A percentile compares a stretch with the other conserved stretches of the same genome.
phyloP scores from a whole-genome alignment of 2,113 vertebrate genomes.

The Callithrix jacchus region DNA sequence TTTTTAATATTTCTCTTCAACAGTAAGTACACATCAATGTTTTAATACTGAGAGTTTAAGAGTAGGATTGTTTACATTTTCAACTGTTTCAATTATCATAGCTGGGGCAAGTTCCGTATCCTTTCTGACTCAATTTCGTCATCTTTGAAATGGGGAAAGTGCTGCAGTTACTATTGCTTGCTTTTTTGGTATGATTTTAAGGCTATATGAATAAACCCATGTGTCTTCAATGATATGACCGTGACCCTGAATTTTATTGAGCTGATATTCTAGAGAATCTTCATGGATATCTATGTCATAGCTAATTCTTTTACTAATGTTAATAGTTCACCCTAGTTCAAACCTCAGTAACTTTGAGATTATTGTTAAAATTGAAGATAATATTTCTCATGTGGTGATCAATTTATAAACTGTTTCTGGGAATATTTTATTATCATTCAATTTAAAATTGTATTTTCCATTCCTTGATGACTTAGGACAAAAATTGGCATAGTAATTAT shows the following conservation, averaged over 20 bases:
- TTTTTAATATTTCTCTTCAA: constrained; percentile 15
- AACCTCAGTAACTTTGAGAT: not conserved
- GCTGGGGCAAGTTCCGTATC: not conserved
- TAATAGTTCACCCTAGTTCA: not conserved
- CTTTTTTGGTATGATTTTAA: constrained; percentile 40
- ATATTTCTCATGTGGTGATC: not conserved
- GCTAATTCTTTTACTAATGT: not conserved
- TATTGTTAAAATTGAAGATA: constrained; percentile 23
- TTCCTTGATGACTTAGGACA: not conserved
- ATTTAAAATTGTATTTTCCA: constrained; percentile 4
- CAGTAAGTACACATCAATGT: not conserved
- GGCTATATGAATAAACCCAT: constrained; percentile 46
- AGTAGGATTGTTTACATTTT: constrained; percentile 29
- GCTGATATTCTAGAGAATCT: not conserved
- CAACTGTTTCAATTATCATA: not conserved
- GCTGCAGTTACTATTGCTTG: not conserved
- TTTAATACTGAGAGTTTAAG: constrained; percentile 4
- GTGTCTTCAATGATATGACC: constrained; percentile 23
- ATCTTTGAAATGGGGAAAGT: not conserved
- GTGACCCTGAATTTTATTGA: constrained; percentile 43
- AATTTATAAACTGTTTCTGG: constrained; percentile 35
- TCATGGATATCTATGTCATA: not conserved
- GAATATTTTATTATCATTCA: constrained; percentile 27
- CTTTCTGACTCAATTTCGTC: not conserved
- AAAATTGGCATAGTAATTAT: not conserved